Conservation (phyloP, 1,140 invertebrate genomes). For the Drosophila kurseongensis region DNA sequence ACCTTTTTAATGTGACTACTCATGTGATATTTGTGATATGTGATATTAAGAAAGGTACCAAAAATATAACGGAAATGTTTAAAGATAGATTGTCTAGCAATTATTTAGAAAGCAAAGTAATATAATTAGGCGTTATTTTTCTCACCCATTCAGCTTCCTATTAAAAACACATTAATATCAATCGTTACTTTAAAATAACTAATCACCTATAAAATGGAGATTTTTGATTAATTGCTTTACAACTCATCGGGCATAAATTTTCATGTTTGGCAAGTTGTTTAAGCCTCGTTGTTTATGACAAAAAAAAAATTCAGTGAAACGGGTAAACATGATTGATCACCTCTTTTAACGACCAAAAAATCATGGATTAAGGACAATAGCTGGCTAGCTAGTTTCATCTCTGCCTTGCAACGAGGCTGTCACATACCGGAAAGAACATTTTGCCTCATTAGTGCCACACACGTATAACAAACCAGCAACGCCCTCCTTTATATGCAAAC, state of each 20-base stretch:
- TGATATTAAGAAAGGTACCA: neutral
- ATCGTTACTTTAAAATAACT: neutral
- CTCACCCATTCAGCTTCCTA: no score
- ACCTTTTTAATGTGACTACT: no score
- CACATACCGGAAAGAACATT: constrained; percentile 32
- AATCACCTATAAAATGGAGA: neutral
- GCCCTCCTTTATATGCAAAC: constrained; percentile 6
- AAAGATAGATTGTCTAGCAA: no score
- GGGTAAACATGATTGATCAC: constrained; percentile 53
- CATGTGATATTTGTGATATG: no score
- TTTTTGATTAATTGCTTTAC: constrained; percentile 30
- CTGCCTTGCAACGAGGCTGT: neutral
- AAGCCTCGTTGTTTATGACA: constrained; percentile 25
- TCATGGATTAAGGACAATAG: constrained; percentile 4
- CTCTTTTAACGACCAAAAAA: constrained; percentile 39
- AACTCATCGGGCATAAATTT: constrained; percentile 23
- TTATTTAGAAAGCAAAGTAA: no score
- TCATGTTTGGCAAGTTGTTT: constrained; percentile 29
- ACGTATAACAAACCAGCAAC: constrained; percentile 6
- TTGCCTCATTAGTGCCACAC: constrained; percentile 39
- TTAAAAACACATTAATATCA: neutral
- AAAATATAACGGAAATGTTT: no score
- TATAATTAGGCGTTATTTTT: no score
- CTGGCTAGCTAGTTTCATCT: neutral
- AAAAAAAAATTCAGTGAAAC: constrained; percentile 1